Base-by-base conservation (phyloP, 2,797 vertebrate genomes). In the Nothura maculosa region DNA sequence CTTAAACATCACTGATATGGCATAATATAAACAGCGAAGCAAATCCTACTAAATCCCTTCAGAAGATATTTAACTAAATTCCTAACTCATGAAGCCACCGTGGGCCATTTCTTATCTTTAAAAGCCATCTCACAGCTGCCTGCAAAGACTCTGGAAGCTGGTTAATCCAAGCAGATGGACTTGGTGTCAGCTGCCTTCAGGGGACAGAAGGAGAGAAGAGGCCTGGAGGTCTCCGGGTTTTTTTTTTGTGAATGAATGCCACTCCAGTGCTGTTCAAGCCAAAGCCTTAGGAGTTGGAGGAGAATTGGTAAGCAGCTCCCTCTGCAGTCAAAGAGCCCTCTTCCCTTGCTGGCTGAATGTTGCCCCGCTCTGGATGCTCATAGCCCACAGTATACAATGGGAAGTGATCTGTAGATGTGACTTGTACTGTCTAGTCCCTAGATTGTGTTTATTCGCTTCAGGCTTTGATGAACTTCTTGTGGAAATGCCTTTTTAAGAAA, bases 11-110 rank as follows among this genome's bases (percentile, higher is more conserved):
- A 69, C 88, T 92, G 93, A 87, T 89, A 81, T 47, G 76, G 52
- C 63, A 13, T 61, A 73, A 84, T 67, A 48, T 36, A 93, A 95
- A 90, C 82, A 92, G 43, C 2, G 43, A 74, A 85, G 55, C 30
- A 94, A 94, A 94, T 93, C 85, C 80, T 89, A 22, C 87, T 79
- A 86, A 89, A 95, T 91, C 82, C 74, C 67, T 77, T 89, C 50
- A 93, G 92, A 89, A 93, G 92, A 92, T 95, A 89, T 86, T 96
- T 92, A 86, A 86, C 87, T 55, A 40, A 95, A 96, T 96, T 96
- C 95, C 87, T 95, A 72, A 92, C 52, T 38, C 60, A 55, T 70
- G 86, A 92, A 69, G 82, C 85, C 48, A 93, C 79, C 70, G 57
- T 69, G 57, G 63, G 54, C 87, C 43, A 77, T 38, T 67, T 81